phyloP scores from a whole-genome alignment of 30 jellyfish, hydroid and myxozoan species.

The Cassiopea xamachana region DNA sequence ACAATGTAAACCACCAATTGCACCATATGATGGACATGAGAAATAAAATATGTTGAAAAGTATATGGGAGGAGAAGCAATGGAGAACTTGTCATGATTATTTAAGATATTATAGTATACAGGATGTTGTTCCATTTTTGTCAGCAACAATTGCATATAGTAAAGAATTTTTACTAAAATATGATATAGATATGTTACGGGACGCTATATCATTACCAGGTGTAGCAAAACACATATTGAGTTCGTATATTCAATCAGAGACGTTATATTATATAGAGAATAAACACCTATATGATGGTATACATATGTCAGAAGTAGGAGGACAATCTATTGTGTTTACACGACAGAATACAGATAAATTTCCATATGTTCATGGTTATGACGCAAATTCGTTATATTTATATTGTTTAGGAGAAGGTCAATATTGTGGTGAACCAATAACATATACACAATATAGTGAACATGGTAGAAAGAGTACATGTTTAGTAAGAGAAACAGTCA shows the following conservation, averaged over 20 bases:
- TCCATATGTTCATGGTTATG: not conserved
- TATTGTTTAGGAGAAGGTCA: not conserved
- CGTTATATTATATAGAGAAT: not conserved
- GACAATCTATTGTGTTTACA: constrained; percentile 5
- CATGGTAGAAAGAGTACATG: too few species aligned
- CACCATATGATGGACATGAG: not conserved
- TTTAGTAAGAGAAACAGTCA: too few species aligned
- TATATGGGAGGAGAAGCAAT: not conserved
- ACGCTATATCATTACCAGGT: constrained; percentile 10
- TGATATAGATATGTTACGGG: not conserved
- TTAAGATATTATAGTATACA: not conserved
- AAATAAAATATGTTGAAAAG: not conserved
- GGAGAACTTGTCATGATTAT: not conserved
- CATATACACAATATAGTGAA: too few species aligned
- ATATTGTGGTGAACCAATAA: not conserved
- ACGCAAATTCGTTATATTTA: not conserved
- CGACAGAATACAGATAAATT: not conserved
- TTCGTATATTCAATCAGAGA: not conserved
- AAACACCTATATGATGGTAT: not conserved
- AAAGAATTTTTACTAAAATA: not conserved
- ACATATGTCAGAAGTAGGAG: not conserved
- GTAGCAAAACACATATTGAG: not conserved
- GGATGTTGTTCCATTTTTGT: constrained; percentile 6
- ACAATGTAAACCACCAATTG: too few species aligned
- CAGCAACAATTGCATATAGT: not conserved